Base-by-base conservation (phyloP, 2,797 vertebrate genomes). In the Poecile montanus region DNA sequence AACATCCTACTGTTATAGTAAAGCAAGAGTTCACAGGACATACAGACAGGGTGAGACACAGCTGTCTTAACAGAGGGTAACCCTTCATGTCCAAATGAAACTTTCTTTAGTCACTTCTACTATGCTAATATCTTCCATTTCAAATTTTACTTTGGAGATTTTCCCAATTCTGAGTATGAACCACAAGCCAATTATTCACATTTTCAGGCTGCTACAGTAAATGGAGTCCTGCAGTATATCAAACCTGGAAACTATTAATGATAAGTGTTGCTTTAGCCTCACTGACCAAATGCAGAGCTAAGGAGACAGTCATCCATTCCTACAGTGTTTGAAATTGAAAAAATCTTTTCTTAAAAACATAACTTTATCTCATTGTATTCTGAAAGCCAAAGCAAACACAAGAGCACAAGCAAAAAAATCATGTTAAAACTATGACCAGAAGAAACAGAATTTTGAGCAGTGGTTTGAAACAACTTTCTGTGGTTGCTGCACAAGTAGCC, bases 131-230 rank as follows among this genome's bases (percentile, higher is more conserved):
- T 75, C 57, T 89, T 93, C 54, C 63, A 63, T 6, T 84, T 73
- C 61, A 88, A 90, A 91, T 83, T 92, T 94, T 29, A 75, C 12
- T 77, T 92, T 94, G 93, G 94, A 94, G 63, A 77, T n/a, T 50
- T 94, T 96, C 84, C 71, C 86, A 92, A 61, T 73, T 81, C 85
- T 80, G 51, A 75, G 38, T 68, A 73, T 34, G 83, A 95, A 58
- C 65, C 38, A 57, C 10, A 4, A 93, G 58, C 70, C 78, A 73
- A 93, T 90, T 81, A 92, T 78, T 95, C 81, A 85, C 38, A n/a
- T 90, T 87, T 88, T 73, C 56, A 79, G 63, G 32, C 86, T 92
- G 77, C 71, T 91, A 48, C 53, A 60, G 42, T 54, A 81, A 84
- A 17, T 60, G 36, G 32, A 88, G 38, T 78, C 50, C 56, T 86